Evolutionary conservation across 2,113 vertebrate genomes (phyloP).

Genomic region (Scomber japonicus): DNA sequence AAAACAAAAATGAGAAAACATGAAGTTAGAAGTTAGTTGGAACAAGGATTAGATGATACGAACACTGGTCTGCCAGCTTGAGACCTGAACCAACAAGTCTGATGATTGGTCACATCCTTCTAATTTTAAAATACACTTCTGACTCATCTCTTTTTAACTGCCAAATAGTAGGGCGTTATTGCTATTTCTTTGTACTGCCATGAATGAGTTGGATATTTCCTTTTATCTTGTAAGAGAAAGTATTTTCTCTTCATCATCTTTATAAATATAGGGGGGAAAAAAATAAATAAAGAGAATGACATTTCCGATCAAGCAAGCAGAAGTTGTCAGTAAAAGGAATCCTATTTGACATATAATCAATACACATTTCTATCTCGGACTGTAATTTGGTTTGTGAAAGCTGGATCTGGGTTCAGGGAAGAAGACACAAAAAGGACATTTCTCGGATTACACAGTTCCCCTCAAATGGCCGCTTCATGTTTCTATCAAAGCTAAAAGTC

Average conservation of each 20-base stretch:
- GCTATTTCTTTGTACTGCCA: not conserved
- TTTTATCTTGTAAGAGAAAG: not conserved
- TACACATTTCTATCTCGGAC: constrained; percentile 34
- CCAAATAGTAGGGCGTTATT: not conserved
- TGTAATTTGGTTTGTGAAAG: constrained; percentile 41
- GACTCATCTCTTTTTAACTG: not conserved
- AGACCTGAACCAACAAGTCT: not conserved
- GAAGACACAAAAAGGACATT: constrained; percentile 19
- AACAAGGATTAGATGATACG: too few relatives aligned
- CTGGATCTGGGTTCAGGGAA: constrained; percentile 43
- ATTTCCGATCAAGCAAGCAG: constrained; percentile 7
- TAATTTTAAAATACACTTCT: not conserved
- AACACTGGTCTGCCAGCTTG: too few relatives aligned
- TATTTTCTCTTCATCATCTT: not conserved
- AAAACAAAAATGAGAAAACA: constrained; percentile 18
- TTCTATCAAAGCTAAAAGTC: constrained; percentile 43
- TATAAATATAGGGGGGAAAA: constrained; percentile 5
- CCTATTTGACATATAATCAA: constrained; percentile 42
- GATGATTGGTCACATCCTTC: not conserved
- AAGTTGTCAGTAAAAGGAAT: constrained; percentile 23
- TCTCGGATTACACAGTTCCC: constrained; percentile 62
- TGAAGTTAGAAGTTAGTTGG: not conserved
- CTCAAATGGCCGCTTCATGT: constrained; percentile 46
- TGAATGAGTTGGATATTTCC: not conserved
- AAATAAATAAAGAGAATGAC: not conserved